These are phyloP conservation scores for Agrotis ipsilon DNA, from an alignment of 2,888 invertebrate species.

Conservation along the genomic window DNA sequence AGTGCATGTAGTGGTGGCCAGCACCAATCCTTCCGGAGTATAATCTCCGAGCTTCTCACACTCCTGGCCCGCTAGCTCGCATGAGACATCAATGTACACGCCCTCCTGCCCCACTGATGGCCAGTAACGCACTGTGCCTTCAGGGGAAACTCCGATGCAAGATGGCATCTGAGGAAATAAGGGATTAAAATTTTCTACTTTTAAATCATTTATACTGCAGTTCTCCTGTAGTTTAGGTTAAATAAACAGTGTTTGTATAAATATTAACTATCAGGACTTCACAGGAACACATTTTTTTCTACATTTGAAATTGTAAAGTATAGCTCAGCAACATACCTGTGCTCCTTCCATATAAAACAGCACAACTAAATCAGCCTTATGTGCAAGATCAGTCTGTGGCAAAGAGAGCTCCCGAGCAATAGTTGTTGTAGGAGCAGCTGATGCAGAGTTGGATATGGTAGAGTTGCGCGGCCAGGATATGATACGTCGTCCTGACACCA, in stretches of 20 bases:
- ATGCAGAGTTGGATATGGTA: slow-evolving; percentile 49
- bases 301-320: too few species aligned
- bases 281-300: too few species aligned
- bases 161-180: slow-evolving; percentile 92
- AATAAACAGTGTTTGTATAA: too few species aligned
- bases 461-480: slow-evolving; percentile 96
- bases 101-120: slow-evolving; percentile 97
- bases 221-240: too few species aligned
- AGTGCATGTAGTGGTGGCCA: slow-evolving; percentile 98
- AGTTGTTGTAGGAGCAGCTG: slow-evolving; percentile 72
- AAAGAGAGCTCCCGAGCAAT: slow-evolving; percentile 96
- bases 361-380: slow-evolving; percentile 96
- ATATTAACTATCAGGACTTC: too few species aligned
- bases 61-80: slow-evolving; percentile 97
- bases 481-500: slow-evolving; percentile 96
- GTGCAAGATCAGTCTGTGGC: slow-evolving; percentile 98
- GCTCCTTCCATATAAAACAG: slow-evolving; percentile 91
- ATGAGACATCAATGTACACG: slow-evolving; percentile 95
- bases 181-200: background rate
- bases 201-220: background rate
- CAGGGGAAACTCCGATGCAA: slow-evolving; percentile 98
- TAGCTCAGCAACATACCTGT: slow-evolving; percentile 71
- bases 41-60: slow-evolving; percentile 94
- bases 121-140: slow-evolving; percentile 98
- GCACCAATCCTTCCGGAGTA: slow-evolving; percentile 94